A percentile compares a stretch with the other conserved stretches of the same genome.
Conservation (phyloP, 2,113 vertebrate genomes). For the Martes martes region DNA sequence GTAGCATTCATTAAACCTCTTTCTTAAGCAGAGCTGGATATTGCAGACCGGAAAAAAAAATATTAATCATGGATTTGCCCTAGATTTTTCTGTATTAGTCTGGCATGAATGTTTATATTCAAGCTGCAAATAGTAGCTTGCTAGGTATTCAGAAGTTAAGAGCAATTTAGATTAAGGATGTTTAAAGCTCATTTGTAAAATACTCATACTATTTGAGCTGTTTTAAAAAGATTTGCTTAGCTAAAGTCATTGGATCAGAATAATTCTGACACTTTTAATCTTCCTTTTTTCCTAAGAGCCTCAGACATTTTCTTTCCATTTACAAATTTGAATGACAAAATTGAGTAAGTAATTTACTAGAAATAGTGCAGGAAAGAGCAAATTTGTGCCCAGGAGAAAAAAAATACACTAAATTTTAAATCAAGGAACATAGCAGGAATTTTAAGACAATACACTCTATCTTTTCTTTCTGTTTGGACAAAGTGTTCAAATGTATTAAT, state of each 20-base stretch:
- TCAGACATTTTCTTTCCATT: slow-evolving; percentile 61
- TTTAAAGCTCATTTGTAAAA: slow-evolving; percentile 79
- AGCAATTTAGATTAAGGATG: slow-evolving; percentile 77
- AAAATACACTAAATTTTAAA: slow-evolving; percentile 59
- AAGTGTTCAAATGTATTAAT: neutral
- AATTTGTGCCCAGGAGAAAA: slow-evolving; percentile 56
- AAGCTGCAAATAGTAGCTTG: slow-evolving; percentile 74
- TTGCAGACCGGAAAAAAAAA: neutral
- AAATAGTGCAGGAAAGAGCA: slow-evolving; percentile 56
- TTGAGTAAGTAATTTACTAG: slow-evolving; percentile 70
- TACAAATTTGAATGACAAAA: slow-evolving; percentile 72
- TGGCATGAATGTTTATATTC: slow-evolving; percentile 70
- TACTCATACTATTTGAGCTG: slow-evolving; percentile 74
- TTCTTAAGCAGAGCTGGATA: slow-evolving; percentile 35
- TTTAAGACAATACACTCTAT: neutral
- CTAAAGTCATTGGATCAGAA: slow-evolving; percentile 70
- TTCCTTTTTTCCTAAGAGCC: slow-evolving; percentile 68
- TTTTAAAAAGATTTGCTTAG: slow-evolving; percentile 79
- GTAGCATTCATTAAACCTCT: neutral
- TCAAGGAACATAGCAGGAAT: neutral
- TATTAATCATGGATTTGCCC: slow-evolving; percentile 60
- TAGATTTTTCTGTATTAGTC: slow-evolving; percentile 55
- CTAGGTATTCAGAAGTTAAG: slow-evolving; percentile 78
- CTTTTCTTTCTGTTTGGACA: neutral
- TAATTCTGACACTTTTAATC: slow-evolving; percentile 78